Conservation (phyloP, 2,113 vertebrate genomes). For the Gymnogyps californianus region DNA sequence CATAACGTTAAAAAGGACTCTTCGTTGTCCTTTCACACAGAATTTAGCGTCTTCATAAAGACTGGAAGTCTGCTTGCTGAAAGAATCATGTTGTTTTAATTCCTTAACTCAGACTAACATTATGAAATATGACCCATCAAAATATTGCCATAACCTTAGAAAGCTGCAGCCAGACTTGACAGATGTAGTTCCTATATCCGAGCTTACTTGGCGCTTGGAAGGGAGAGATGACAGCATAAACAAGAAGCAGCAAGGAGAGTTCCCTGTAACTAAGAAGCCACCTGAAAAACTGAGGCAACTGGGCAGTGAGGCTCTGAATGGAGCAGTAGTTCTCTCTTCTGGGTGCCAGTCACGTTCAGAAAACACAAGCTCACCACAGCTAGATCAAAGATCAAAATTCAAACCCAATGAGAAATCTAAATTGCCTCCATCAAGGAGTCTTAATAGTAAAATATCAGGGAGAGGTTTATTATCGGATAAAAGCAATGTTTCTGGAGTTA, state of each 20-base stretch:
- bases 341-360: background rate
- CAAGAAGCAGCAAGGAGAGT: slow-evolving; percentile 83
- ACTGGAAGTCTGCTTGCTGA: background rate
- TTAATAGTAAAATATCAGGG: background rate
- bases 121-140: slow-evolving; percentile 93
- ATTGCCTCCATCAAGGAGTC: background rate
- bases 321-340: background rate
- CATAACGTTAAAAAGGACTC: background rate
- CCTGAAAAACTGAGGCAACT: background rate
- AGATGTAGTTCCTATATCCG: slow-evolving; percentile 68
- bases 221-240: slow-evolving; percentile 76
- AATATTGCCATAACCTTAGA: slow-evolving; percentile 93
- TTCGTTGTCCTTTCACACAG: background rate
- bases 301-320: background rate
- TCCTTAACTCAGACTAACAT: slow-evolving; percentile 79
- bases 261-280: slow-evolving; percentile 52
- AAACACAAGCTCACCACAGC: background rate
- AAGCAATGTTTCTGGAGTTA: background rate
- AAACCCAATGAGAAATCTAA: background rate
- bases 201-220: slow-evolving; percentile 85
- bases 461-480: background rate
- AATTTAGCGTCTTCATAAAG: background rate
- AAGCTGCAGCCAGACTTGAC: slow-evolving; percentile 73
- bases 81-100: background rate
- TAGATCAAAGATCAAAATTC: background rate